These are phyloP conservation scores for Apostichopus japonicus DNA, from an alignment of 35 echinoderm and acorn worm genomes.

Conservation along the genomic window DNA sequence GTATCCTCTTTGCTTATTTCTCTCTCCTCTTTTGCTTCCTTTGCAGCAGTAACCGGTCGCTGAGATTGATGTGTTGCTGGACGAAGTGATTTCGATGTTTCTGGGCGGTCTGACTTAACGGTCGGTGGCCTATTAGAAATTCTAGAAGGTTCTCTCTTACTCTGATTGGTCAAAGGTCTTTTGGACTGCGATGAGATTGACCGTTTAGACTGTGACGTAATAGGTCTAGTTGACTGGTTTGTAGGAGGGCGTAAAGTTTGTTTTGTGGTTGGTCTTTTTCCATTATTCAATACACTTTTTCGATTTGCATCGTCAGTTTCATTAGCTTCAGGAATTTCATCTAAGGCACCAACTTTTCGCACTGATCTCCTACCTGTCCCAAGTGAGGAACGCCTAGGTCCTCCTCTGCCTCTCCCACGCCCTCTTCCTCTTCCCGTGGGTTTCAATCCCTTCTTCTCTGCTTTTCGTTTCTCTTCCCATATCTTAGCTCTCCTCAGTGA, in stretches of 20 bases:
- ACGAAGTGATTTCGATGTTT: constrained; percentile 13
- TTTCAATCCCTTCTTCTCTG: constrained; percentile 4
- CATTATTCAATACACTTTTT: not conserved
- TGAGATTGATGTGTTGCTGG: not conserved
- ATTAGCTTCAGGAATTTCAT: constrained; percentile 25
- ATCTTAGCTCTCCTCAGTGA: not conserved
- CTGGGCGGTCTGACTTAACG: not conserved
- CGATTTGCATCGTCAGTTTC: constrained; percentile 21
- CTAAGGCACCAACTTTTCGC: constrained; percentile 33
- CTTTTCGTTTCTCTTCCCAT: constrained; percentile 50
- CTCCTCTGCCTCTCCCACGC: constrained; percentile 1
- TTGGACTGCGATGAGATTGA: constrained; percentile 9
- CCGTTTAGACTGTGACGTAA: constrained; percentile 34
- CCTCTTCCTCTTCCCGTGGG: constrained; percentile 2
- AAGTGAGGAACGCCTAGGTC: not conserved
- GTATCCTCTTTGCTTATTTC: not conserved
- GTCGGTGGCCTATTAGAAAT: constrained; percentile 20
- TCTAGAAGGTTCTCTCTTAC: constrained; percentile 10
- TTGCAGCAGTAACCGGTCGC: not conserved
- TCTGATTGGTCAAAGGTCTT: constrained; percentile 14
- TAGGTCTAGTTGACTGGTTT: constrained; percentile 7
- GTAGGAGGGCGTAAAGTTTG: constrained; percentile 42
- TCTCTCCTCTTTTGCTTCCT: not conserved
- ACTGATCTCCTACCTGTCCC: not conserved
- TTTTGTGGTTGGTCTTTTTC: not conserved